Conservation (phyloP, 2,797 vertebrate species). For the Acrossocheilus wenchowensis region DNA sequence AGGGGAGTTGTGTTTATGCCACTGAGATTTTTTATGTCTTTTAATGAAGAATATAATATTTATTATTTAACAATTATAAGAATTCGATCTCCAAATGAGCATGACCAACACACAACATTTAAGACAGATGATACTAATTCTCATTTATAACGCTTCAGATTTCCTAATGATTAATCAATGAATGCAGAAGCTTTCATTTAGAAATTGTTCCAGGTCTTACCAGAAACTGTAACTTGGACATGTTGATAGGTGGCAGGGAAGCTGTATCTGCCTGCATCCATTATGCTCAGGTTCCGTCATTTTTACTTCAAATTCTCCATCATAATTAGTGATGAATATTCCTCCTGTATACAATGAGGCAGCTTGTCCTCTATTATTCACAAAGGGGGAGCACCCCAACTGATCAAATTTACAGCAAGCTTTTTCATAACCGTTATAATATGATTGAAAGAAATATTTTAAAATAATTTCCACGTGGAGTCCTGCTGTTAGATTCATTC, state of each 20-base stretch:
- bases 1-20: not conserved
- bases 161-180: not conserved
- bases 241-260: slow-evolving; percentile 60
- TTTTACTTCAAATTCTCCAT: slow-evolving; percentile 70
- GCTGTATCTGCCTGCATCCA: slow-evolving; percentile 74
- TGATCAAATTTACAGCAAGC: slow-evolving; percentile 71
- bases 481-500: slow-evolving; percentile 58
- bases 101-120: too few relatives aligned
- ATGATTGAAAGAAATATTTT: slow-evolving; percentile 62
- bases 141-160: not conserved
- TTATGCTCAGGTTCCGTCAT: slow-evolving; percentile 64
- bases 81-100: not conserved
- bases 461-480: slow-evolving; percentile 66
- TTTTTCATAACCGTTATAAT: slow-evolving; percentile 67
- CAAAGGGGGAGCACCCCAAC: slow-evolving; percentile 59
- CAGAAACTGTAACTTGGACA: slow-evolving; percentile 66
- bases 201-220: slow-evolving; percentile 61
- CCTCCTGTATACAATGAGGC: slow-evolving; percentile 65
- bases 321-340: slow-evolving; percentile 58
- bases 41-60: not conserved
- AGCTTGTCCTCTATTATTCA: slow-evolving; percentile 68
- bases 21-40: not conserved
- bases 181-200: not conserved
- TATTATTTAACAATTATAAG: not conserved
- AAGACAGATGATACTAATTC: too few relatives aligned